A percentile compares a stretch with the other conserved stretches of the same genome.
Evolutionary conservation across 1,140 invertebrate species (phyloP).

Genomic region (Meteorus sp.): DNA sequence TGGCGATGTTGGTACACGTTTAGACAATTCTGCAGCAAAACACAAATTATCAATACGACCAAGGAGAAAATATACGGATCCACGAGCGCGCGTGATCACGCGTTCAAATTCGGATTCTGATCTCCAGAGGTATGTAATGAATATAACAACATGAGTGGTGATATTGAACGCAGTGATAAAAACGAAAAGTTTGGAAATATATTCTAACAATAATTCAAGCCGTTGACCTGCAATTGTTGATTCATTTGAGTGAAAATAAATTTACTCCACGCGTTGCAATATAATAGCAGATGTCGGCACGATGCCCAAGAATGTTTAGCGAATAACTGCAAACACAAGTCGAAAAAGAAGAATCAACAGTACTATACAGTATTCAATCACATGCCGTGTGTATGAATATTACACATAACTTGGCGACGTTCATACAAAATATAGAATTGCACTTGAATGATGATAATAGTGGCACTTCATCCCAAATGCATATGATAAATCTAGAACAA

Average conservation of each 20-base stretch:
- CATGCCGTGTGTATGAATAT: no score
- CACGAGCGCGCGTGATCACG: constrained; percentile 43
- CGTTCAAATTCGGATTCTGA: constrained; percentile 34
- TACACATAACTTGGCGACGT: no score
- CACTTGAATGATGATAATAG: no score
- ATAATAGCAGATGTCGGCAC: constrained; percentile 8
- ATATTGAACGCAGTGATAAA: constrained; percentile 1
- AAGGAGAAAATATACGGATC: constrained; percentile 64
- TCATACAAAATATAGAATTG: no score
- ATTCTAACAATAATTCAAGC: background rate
- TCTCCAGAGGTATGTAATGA: constrained; percentile 30
- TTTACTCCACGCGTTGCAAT: background rate
- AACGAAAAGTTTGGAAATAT: background rate
- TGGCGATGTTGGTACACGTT: constrained; percentile 59
- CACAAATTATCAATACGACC: constrained; percentile 76
- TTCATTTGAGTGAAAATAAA: constrained; percentile 23
- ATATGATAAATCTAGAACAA: no score
- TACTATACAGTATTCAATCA: no score
- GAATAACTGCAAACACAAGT: background rate
- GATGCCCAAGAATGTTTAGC: background rate
- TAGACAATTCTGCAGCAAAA: constrained; percentile 73
- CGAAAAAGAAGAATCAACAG: constrained; percentile 7
- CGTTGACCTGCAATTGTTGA: background rate
- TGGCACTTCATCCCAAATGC: no score
- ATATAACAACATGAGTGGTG: no score